phyloP scores from a whole-genome alignment of 2,113 vertebrate genomes.

The Carassius carassius region DNA sequence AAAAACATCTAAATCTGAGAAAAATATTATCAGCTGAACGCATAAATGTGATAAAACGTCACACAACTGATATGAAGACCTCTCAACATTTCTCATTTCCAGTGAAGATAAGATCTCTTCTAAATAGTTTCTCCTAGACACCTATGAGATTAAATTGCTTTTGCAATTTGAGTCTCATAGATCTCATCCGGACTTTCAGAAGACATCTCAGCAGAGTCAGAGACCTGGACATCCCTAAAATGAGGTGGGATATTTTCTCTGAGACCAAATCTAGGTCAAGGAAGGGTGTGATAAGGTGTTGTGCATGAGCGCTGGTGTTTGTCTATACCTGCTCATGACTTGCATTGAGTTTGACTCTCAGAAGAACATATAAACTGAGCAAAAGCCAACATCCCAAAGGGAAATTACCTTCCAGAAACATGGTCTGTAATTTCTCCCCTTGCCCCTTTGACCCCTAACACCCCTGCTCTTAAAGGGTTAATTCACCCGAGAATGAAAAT shows the following conservation, averaged over 20 bases:
- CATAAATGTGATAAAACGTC: not conserved
- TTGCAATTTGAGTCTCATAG: not conserved
- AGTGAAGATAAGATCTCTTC: not conserved
- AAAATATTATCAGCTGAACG: not conserved
- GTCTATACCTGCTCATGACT: slow-evolving; percentile 36
- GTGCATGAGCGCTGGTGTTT: slow-evolving; percentile 18
- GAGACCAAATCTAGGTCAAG: slow-evolving; percentile 3
- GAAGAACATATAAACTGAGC: slow-evolving; percentile 67
- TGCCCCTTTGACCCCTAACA: slow-evolving; percentile 30
- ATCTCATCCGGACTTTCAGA: not conserved
- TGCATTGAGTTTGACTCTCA: slow-evolving; percentile 46
- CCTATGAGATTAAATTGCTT: not conserved
- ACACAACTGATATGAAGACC: not conserved
- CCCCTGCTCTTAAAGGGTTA: slow-evolving; percentile 46
- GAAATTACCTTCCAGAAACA: slow-evolving; percentile 55
- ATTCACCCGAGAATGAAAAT: too few relatives aligned
- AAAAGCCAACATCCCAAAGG: slow-evolving; percentile 53
- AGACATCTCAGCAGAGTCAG: not conserved
- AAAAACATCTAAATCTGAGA: not conserved
- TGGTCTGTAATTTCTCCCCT: slow-evolving; percentile 33
- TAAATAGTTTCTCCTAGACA: not conserved
- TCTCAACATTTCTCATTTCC: not conserved
- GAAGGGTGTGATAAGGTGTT: slow-evolving; percentile 1
- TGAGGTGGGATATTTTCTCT: not conserved
- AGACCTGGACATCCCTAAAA: not conserved